Evolutionary conservation across 2,888 invertebrate genomes (phyloP).

Genomic region (Trichogramma dendrolimi): DNA sequence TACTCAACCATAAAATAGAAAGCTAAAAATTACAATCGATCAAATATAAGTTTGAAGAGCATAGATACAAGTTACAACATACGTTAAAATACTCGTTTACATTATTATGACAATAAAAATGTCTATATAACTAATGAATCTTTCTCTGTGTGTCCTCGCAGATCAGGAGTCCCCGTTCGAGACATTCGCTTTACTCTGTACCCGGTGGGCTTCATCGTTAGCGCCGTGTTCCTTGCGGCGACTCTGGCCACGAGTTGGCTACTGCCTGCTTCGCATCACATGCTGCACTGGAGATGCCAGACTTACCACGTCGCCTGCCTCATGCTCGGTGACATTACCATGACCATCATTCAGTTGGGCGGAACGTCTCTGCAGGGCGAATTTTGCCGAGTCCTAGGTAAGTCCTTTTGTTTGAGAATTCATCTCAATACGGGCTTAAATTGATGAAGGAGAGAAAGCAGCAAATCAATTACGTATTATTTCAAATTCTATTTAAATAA

Average conservation of each 20-base stretch:
- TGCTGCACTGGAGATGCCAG: slow-evolving; percentile 84
- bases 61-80: too few relatives aligned
- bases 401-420: slow-evolving; percentile 49
- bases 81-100: too few relatives aligned
- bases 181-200: slow-evolving; percentile 68
- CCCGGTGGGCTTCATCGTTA: slow-evolving; percentile 73
- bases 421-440: neutral
- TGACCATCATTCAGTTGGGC: slow-evolving; percentile 73
- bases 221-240: slow-evolving; percentile 75
- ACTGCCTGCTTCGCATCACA: slow-evolving; percentile 78
- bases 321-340: slow-evolving; percentile 73
- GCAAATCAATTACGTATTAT: too few relatives aligned
- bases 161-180: slow-evolving; percentile 25
- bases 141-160: slow-evolving; percentile 25
- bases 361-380: slow-evolving; percentile 61
- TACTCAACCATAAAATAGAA: too few relatives aligned
- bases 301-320: slow-evolving; percentile 82
- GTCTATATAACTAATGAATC: neutral
- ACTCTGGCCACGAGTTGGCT: slow-evolving; percentile 76
- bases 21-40: too few relatives aligned
- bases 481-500: too few relatives aligned
- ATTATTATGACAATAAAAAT: too few relatives aligned
- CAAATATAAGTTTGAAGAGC: too few relatives aligned
- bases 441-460: too few relatives aligned
- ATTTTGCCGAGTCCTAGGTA: slow-evolving; percentile 66